Conservation (phyloP, 2,797 vertebrate genomes). For the Steatocranus sp. region DNA sequence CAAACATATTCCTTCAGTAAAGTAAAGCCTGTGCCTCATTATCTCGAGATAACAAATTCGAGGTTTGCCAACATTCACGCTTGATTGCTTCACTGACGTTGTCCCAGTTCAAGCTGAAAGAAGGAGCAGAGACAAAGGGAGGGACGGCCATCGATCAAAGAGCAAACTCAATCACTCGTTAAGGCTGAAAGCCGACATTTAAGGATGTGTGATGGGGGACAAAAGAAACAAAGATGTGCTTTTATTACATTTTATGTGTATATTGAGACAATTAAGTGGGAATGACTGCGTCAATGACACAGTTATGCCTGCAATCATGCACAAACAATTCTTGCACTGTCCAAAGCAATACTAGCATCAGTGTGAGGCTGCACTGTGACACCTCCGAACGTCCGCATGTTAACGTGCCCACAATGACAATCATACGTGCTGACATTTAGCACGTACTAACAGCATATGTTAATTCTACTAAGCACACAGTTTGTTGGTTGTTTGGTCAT, state of each 20-base stretch:
- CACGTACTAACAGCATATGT: neutral
- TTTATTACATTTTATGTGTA: neutral
- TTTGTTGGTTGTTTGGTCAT: neutral
- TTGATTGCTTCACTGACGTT: neutral
- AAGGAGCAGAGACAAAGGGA: neutral
- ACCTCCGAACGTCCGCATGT: neutral
- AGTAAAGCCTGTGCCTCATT: neutral
- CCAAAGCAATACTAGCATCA: neutral
- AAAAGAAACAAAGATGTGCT: neutral
- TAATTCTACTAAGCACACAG: rapidly evolving
- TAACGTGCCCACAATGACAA: neutral
- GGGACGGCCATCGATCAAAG: neutral
- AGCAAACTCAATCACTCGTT: neutral
- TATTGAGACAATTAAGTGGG: neutral
- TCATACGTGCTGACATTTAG: neutral
- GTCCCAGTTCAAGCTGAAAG: neutral
- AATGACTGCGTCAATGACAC: neutral
- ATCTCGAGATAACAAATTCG: neutral
- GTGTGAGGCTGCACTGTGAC: neutral
- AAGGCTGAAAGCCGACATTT: neutral
- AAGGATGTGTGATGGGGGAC: neutral
- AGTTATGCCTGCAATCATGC: neutral
- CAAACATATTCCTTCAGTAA: neutral
- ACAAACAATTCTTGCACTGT: neutral
- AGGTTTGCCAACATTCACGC: neutral